Evolutionary conservation across 1,140 invertebrate genomes (phyloP).

Genomic region (Pygmarrhopalites habei): DNA sequence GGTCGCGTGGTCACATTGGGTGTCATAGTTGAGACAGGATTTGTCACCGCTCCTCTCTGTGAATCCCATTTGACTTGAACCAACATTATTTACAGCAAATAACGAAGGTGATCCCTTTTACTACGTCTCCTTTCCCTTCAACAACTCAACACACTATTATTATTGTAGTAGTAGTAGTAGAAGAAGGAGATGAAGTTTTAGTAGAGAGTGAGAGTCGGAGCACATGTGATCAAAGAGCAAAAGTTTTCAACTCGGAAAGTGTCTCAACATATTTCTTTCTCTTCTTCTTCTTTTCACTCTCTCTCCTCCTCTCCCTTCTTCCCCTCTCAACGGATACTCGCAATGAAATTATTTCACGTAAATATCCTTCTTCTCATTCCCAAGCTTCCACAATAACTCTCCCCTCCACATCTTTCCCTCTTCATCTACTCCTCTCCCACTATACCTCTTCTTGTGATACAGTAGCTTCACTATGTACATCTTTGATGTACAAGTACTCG

Average conservation of each 20-base stretch:
- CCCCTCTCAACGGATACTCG: neutral
- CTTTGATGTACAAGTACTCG: too few relatives aligned
- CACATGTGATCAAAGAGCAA: neutral
- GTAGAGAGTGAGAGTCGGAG: neutral
- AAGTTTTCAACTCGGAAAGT: neutral
- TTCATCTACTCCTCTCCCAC: neutral
- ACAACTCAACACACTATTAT: neutral
- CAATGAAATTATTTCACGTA: neutral
- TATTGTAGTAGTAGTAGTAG: too few relatives aligned
- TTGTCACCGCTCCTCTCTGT: neutral
- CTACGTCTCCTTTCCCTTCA: neutral
- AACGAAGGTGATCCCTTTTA: neutral
- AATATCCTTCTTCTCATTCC: conserved; percentile 5
- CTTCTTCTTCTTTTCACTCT: neutral
- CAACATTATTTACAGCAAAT: conserved; percentile 6
- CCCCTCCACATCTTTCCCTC: neutral
- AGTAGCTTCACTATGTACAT: too few relatives aligned
- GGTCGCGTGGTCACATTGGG: too few relatives aligned
- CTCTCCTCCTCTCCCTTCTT: neutral
- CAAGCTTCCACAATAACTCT: neutral
- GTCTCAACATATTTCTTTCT: neutral
- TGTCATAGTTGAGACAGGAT: too few relatives aligned
- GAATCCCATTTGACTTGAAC: conserved; percentile 18
- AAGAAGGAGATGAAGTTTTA: too few relatives aligned
- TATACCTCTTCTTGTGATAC: neutral